Percentiles rank a stretch among this genome's conserved stretches.
phyloP scores from a whole-genome alignment of 2,888 invertebrate genomes.

The Amphimallon solstitiale region DNA sequence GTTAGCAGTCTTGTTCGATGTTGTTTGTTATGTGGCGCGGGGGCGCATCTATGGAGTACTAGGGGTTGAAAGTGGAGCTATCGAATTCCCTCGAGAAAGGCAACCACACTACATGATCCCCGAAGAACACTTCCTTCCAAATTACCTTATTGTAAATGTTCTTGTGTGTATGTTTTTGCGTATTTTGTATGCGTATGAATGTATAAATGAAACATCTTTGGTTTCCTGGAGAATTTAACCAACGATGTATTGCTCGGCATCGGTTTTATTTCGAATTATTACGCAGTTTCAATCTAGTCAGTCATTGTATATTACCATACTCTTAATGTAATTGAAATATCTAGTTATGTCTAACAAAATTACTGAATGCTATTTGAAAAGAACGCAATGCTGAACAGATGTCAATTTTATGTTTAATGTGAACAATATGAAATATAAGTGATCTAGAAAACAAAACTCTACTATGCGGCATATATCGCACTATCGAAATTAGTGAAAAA shows the following conservation, averaged over 20 bases:
- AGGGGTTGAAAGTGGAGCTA: slow-evolving; percentile 47
- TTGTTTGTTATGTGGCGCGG: slow-evolving; percentile 43
- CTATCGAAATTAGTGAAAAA: no score
- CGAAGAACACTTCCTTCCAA: slow-evolving; percentile 45
- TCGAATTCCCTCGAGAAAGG: slow-evolving; percentile 44
- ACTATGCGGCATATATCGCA: no score
- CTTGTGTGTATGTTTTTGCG: slow-evolving; percentile 16
- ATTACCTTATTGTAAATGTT: slow-evolving; percentile 45
- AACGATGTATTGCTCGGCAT: background rate
- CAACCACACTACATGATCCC: slow-evolving; percentile 24
- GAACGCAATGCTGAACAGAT: no score
- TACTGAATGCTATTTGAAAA: no score
- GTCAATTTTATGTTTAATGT: no score
- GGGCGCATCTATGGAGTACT: slow-evolving; percentile 32
- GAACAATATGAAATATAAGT: no score
- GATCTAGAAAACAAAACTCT: no score
- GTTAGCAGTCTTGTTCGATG: slow-evolving; percentile 47
- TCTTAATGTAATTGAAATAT: no score
- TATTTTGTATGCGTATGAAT: slow-evolving; percentile 6
- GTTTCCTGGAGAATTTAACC: slow-evolving; percentile 34
- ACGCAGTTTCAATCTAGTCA: no score
- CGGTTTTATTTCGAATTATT: background rate
- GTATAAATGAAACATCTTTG: slow-evolving; percentile 15
- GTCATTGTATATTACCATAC: no score
- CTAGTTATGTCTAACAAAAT: no score